phyloP scores from a whole-genome alignment of 2,888 invertebrate species.

The Trimorus sp. region DNA sequence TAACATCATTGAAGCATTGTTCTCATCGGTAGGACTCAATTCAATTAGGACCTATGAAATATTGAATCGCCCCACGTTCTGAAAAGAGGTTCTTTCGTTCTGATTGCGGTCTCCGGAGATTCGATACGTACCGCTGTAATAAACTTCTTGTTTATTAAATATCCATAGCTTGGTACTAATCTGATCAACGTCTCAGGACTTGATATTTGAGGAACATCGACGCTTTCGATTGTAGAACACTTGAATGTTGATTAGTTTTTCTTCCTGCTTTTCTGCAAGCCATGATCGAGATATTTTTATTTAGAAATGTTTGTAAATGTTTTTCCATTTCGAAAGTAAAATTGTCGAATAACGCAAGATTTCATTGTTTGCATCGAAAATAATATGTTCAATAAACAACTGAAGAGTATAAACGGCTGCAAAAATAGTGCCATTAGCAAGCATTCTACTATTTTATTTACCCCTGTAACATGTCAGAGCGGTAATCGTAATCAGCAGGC shows the following conservation, averaged over 20 bases:
- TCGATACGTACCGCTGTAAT: constrained; percentile 68
- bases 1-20: constrained; percentile 63
- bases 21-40: constrained; percentile 68
- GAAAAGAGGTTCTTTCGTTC: constrained; percentile 75
- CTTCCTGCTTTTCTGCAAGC: too few relatives aligned
- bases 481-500: too few relatives aligned
- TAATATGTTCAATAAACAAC: too few relatives aligned
- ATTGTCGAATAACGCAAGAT: too few relatives aligned
- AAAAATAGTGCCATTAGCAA: too few relatives aligned
- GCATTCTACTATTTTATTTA: too few relatives aligned
- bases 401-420: too few relatives aligned
- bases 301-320: too few relatives aligned
- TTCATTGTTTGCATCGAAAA: too few relatives aligned
- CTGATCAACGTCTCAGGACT: constrained; percentile 78
- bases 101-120: constrained; percentile 80
- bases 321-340: too few relatives aligned
- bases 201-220: constrained; percentile 75
- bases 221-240: constrained; percentile 30
- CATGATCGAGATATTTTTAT: too few relatives aligned
- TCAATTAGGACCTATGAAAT: constrained; percentile 73
- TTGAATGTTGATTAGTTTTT: background rate
- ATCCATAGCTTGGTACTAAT: constrained; percentile 80
- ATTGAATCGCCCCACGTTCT: constrained; percentile 70
- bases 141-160: constrained; percentile 75
- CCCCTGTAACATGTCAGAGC: too few relatives aligned